Base-by-base conservation (phyloP, 2,888 invertebrate genomes). In the Epirrhoe tristata region DNA sequence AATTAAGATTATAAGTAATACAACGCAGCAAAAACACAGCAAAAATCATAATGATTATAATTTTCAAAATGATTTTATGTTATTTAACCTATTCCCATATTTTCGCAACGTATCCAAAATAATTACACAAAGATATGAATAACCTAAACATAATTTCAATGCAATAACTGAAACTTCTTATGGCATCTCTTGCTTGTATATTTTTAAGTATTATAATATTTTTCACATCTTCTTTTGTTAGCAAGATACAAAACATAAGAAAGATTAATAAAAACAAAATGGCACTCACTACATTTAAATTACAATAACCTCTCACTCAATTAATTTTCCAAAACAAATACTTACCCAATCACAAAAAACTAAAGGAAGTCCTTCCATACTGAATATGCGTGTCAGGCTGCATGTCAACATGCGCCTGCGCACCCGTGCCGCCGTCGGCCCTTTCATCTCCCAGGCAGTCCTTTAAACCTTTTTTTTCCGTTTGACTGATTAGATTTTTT, bases 391-490 rank as follows among this genome's bases (percentile, higher is more conserved):
- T 73, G 75, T 76, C 77, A 17, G 55, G 66, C 61, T 66, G 80
- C 81, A 82, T 83, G 86, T 87, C 89, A 87, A 85, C 86, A 87
- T 88, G 86, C 84, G 80, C 70, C 73, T 69, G 80, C 74, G 84
- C 84, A 81, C 76, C 79, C 81, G 77, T 72, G 73, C 73, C 76
- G 67, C 75, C 75, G 77, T 80, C 87, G 85, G 85, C 75, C 70
- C 84, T 91, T 91, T 93, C 84, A 93, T 93, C 91, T 90, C 85
- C 77, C 82, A 88, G 89, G 85, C 68, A 88, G 88, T 88, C 90
- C 85, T 85, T 68, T 74, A 67, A 72, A 74, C 71, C 69, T 73
- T 79, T 81, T 48, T 81, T 86, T 85, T 64, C 24, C 52, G 79
- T 83, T 83, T 81, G 82, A 83, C 81, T 86, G 86, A 88, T 90